phyloP scores from a whole-genome alignment of 2,888 invertebrate species.

The Sarcophaga rosellei region DNA sequence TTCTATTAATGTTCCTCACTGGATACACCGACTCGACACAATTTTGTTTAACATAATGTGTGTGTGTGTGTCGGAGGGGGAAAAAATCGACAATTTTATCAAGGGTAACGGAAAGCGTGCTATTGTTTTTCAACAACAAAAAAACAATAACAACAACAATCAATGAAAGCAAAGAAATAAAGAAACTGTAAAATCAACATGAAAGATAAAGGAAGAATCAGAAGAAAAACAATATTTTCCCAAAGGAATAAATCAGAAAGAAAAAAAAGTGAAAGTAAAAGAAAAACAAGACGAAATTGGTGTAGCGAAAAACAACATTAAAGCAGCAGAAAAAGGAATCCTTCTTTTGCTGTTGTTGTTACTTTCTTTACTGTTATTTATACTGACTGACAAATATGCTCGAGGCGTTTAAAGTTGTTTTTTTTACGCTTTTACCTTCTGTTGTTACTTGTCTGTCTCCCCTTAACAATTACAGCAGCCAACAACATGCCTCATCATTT shows the following conservation, averaged over 20 bases:
- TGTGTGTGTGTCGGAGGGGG: conserved; percentile 1
- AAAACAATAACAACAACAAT: conserved; percentile 3
- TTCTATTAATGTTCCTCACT: background rate
- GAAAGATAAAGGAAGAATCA: too few relatives aligned
- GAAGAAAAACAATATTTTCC: conserved; percentile 51
- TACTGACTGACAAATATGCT: conserved; percentile 26
- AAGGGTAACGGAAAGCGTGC: conserved; percentile 18
- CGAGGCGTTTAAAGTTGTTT: conserved; percentile 46
- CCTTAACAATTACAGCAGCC: too few relatives aligned
- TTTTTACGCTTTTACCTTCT: conserved; percentile 4
- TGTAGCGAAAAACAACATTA: conserved; percentile 9
- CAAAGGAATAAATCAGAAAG: conserved; percentile 23
- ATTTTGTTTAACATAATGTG: background rate
- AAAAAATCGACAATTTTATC: conserved; percentile 29
- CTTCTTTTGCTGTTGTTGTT: conserved; percentile 19
- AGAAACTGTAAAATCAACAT: too few relatives aligned
- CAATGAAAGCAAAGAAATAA: too few relatives aligned
- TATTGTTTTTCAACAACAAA: conserved; percentile 13
- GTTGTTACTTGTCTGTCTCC: background rate
- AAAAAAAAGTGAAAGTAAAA: background rate
- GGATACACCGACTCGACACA: background rate
- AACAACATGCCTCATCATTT: too few relatives aligned
- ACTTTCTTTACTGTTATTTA: conserved; percentile 17
- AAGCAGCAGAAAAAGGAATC: too few relatives aligned
- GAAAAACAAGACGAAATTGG: conserved; percentile 24